These are phyloP conservation scores for Meloidogyne floridensis DNA, from an alignment of 1,140 invertebrate genomes.

Conservation along the genomic window DNA sequence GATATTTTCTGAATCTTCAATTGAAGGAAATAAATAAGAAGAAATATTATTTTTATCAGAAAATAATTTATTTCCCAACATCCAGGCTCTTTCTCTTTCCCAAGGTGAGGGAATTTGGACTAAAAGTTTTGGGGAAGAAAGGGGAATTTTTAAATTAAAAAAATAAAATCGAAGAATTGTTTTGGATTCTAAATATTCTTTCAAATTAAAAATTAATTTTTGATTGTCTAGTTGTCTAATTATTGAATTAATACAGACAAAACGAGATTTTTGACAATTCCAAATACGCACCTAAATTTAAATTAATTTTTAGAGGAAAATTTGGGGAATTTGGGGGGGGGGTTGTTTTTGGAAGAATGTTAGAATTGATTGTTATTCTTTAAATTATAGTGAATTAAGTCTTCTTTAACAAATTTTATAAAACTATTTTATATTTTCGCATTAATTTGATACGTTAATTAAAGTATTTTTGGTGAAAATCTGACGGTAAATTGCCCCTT, in stretches of 20 bases:
- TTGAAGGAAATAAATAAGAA: conserved; percentile 7
- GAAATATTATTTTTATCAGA: not conserved
- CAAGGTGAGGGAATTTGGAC: conserved; percentile 33
- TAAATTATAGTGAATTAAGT: too few species aligned
- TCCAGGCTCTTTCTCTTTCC: conserved; percentile 39
- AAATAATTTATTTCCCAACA: conserved; percentile 20
- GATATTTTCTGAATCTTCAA: not conserved
- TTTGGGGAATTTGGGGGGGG: too few species aligned
- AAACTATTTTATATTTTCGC: too few species aligned
- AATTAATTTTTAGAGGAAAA: too few species aligned
- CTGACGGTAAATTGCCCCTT: too few species aligned
- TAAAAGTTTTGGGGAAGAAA: conserved; percentile 26
- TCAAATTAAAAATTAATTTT: conserved; percentile 13
- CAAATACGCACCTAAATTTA: conserved; percentile 24
- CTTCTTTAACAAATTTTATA: too few species aligned
- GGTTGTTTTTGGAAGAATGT: too few species aligned
- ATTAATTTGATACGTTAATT: too few species aligned
- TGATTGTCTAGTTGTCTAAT: conserved; percentile 10
- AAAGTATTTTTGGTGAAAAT: too few species aligned
- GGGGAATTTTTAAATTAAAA: conserved; percentile 5
- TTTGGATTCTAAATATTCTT: conserved; percentile 5
- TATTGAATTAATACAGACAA: conserved; percentile 29
- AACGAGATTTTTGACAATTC: conserved; percentile 13
- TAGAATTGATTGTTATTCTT: too few species aligned
- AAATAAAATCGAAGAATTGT: conserved; percentile 21